A percentile compares a stretch with the other conserved stretches of the same genome.
Conservation (phyloP, 2,797 vertebrate species). For the Gymnoscopelus braueri region DNA sequence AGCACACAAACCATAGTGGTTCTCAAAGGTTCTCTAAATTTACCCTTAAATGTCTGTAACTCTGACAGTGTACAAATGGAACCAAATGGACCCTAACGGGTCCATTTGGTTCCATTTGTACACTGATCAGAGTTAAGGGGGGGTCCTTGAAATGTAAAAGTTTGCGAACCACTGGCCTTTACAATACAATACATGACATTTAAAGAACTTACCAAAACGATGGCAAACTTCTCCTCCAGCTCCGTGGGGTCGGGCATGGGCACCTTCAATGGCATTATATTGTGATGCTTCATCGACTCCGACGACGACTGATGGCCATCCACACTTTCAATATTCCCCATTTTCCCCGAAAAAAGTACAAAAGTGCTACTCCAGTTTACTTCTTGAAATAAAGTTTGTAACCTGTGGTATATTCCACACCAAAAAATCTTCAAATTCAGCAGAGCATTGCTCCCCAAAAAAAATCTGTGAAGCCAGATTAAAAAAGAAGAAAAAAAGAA, state of each 20-base stretch:
- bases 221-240: constrained; percentile 95
- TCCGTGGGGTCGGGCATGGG: constrained; percentile 96
- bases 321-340: constrained; percentile 94
- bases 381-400: constrained; percentile 27
- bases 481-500: constrained; percentile 8
- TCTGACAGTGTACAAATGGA: no score
- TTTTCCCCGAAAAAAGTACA: constrained; percentile 47
- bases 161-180: no score
- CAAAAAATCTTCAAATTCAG: neutral
- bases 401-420: constrained; percentile 40
- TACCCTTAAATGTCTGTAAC: no score
- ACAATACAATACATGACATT: no score
- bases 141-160: no score
- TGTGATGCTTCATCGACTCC: constrained; percentile 84
- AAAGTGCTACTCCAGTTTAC: constrained; percentile 21
- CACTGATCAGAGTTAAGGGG: no score
- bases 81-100: no score
- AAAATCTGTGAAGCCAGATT: constrained; percentile 11
- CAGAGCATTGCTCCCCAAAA: neutral
- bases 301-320: constrained; percentile 76
- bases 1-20: no score
- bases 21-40: no score
- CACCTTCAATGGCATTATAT: constrained; percentile 90
- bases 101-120: no score
- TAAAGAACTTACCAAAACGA: constrained; percentile 90